A percentile compares a stretch with the other conserved stretches of the same genome.
Conservation (phyloP, 1,140 invertebrate genomes). For the Ephestia elutella region DNA sequence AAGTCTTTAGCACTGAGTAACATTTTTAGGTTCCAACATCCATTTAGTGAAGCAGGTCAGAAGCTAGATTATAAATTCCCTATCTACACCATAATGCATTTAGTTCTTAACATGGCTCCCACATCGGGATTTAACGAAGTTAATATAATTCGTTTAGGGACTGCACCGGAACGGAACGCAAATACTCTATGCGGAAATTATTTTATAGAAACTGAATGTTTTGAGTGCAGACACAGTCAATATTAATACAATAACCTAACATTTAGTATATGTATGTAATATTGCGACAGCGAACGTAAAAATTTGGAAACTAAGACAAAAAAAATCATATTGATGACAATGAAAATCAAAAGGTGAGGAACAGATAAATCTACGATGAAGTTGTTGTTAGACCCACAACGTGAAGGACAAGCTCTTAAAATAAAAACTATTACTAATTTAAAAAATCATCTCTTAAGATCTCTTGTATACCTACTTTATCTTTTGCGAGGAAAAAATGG, state of each 20-base stretch:
- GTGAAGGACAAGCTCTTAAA: too few relatives aligned
- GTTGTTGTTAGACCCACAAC: too few relatives aligned
- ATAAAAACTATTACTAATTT: too few relatives aligned
- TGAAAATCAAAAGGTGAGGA: too few relatives aligned
- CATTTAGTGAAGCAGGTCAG: neutral
- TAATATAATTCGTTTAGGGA: neutral
- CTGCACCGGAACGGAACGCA: neutral
- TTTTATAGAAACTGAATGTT: neutral
- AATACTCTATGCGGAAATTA: neutral
- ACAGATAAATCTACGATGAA: too few relatives aligned
- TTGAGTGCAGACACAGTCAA: neutral
- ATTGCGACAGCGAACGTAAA: too few relatives aligned
- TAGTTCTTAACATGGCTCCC: slow-evolving; percentile 1
- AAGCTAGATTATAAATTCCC: slow-evolving; percentile 2
- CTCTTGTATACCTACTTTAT: neutral
- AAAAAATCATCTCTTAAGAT: too few relatives aligned
- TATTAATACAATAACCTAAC: too few relatives aligned
- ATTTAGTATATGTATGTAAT: too few relatives aligned
- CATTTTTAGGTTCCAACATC: neutral
- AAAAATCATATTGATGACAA: too few relatives aligned
- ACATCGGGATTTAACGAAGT: slow-evolving; percentile 2
- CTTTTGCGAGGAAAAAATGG: neutral
- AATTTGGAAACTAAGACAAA: too few relatives aligned
- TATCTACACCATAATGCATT: neutral
- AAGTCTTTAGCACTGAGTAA: too few relatives aligned